These are phyloP conservation scores for Streblospio benedicti DNA, from an alignment of 1,140 invertebrate genomes.

Conservation along the genomic window DNA sequence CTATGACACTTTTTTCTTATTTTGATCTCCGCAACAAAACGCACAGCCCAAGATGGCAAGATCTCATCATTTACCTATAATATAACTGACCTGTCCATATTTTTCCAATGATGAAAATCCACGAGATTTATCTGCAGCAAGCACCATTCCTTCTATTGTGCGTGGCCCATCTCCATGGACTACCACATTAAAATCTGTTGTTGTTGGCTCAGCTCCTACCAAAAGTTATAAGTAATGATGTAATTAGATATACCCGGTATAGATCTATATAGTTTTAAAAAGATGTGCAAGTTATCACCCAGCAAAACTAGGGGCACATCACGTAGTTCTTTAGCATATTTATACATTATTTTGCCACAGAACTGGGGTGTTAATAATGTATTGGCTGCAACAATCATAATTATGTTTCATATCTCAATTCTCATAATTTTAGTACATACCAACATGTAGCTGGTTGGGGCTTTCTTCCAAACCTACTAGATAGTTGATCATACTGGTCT, in stretches of 20 bases:
- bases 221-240: neutral
- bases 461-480: conserved; percentile 57
- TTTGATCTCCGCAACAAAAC: neutral
- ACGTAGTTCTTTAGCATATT: no score
- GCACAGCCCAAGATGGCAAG: neutral
- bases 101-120: conserved; percentile 81
- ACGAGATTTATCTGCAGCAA: conserved; percentile 77
- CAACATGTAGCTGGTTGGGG: conserved; percentile 18
- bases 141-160: conserved; percentile 78
- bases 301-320: no score
- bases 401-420: no score
- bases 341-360: no score
- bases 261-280: no score
- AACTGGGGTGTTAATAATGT: no score
- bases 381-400: no score
- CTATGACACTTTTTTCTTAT: neutral
- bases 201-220: conserved; percentile 79
- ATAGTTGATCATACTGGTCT: conserved; percentile 90
- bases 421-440: no score
- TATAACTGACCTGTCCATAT: conserved; percentile 80
- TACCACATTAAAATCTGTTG: conserved; percentile 77
- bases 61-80: neutral
- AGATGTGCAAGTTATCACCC: no score
- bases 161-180: conserved; percentile 78
- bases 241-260: no score